Base-by-base conservation (phyloP, 2,888 invertebrate genomes). In the Nasonia oneida region DNA sequence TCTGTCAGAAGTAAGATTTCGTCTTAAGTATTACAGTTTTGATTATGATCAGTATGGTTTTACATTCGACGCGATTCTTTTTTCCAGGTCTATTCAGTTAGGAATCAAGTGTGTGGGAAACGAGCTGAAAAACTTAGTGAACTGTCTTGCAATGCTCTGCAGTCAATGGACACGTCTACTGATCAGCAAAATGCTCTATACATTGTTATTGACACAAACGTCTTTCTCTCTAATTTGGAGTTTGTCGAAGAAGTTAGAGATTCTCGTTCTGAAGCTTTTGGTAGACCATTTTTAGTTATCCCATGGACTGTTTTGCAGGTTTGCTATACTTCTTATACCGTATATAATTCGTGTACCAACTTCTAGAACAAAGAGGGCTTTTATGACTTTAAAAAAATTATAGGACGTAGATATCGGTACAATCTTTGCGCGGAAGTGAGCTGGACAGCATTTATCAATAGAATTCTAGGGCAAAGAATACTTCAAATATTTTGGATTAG, bases 181-280 rank as follows among this genome's bases (percentile, higher is more conserved):
- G 84, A 86, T 74, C 88, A 83, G 61, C 81, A 61, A n/a, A 23
- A 82, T 57, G 84, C 89, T n/a, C 86, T 93, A 6, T 93, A 93
- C 67, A 90, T 93, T 37, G 92, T 94, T 67, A 87, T 94, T 5
- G 94, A 94, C 85, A 93, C 94, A 37, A 94, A 94, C 81, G 92
- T 94, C n/a, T 92, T 93, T 87, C 88, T 94, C 0, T 90, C 92
- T 14, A 91, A 93, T 87, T 88, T 94, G 39, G 75, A 89, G 10
- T 90, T 89, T 18, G 84, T 94, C 29, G 90, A 92, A 81, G 88
- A 90, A 80, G 89, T 92, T 4, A 89, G 90, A 42, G 91, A 92
- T 64, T 87, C 89, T 10, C 70, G 84, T 29, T 92, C 91, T 74
- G 89, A 89, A 23, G 90, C 82, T 42, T 91, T 90, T 87, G 92